phyloP scores from a whole-genome alignment of 2,113 vertebrate genomes.

The Mesembrinibis cayennensis region DNA sequence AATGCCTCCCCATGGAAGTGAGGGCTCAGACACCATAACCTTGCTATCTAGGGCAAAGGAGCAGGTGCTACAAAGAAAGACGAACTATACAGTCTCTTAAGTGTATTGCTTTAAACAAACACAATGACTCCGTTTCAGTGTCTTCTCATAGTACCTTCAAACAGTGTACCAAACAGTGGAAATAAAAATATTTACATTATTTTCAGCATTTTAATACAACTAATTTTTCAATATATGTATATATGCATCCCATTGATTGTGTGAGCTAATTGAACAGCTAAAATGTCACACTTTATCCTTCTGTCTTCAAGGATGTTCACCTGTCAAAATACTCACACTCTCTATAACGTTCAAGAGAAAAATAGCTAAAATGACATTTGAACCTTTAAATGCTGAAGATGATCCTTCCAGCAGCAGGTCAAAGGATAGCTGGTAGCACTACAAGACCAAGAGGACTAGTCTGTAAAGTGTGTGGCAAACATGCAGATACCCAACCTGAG shows the following conservation, averaged over 20 bases:
- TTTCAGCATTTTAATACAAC: not conserved
- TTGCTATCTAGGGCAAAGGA: not conserved
- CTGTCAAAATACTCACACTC: not conserved
- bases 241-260: not conserved
- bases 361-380: not conserved
- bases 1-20: not conserved
- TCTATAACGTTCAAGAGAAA: not conserved
- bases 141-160: not conserved
- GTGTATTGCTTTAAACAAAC: not conserved
- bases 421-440: not conserved
- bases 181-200: not conserved
- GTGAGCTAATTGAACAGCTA: not conserved
- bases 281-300: not conserved
- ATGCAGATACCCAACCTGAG: not conserved
- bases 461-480: not conserved
- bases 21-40: not conserved
- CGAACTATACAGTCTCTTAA: not conserved
- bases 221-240: not conserved
- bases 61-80: not conserved
- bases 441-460: not conserved
- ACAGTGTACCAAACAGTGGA: not conserved
- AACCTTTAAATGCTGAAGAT: not conserved
- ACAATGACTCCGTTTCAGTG: not conserved
- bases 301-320: not conserved
- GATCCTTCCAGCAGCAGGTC: not conserved